Percentiles rank a stretch among this genome's conserved stretches.
phyloP scores from a whole-genome alignment of 1,140 invertebrate species.

The Platorchestia sp. region DNA sequence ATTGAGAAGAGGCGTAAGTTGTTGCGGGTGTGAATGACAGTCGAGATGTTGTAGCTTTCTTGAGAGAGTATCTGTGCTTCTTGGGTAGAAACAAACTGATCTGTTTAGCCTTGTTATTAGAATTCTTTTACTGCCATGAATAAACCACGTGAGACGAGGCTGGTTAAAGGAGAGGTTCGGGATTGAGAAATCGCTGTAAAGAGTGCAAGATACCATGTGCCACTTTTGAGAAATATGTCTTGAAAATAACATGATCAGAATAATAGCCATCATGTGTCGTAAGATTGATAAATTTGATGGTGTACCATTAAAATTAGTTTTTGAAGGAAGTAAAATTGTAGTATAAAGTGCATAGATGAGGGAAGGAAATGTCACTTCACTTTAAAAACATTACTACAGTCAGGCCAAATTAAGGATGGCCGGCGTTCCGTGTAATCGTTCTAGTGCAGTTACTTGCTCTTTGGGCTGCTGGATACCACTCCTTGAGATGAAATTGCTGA shows the following conservation, averaged over 20 bases:
- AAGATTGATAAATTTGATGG: background rate
- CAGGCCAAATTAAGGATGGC: too few relatives aligned
- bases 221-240: background rate
- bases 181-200: background rate
- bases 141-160: background rate
- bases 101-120: background rate
- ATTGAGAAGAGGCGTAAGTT: constrained; percentile 37
- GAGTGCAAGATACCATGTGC: too few relatives aligned
- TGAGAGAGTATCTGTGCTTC: background rate
- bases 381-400: too few relatives aligned
- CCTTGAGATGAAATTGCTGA: too few relatives aligned
- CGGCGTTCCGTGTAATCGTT: too few relatives aligned
- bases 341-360: too few relatives aligned
- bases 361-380: too few relatives aligned
- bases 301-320: too few relatives aligned
- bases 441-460: too few relatives aligned
- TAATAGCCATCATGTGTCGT: background rate
- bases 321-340: too few relatives aligned
- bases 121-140: background rate
- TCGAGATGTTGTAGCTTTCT: background rate
- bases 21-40: background rate
- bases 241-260: background rate
- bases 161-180: background rate
- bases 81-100: background rate
- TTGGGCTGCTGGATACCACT: too few relatives aligned